Percentiles rank a stretch among this genome's conserved stretches.
phyloP scores from a whole-genome alignment of 2,888 invertebrate species.

The Campoletis raptor region DNA sequence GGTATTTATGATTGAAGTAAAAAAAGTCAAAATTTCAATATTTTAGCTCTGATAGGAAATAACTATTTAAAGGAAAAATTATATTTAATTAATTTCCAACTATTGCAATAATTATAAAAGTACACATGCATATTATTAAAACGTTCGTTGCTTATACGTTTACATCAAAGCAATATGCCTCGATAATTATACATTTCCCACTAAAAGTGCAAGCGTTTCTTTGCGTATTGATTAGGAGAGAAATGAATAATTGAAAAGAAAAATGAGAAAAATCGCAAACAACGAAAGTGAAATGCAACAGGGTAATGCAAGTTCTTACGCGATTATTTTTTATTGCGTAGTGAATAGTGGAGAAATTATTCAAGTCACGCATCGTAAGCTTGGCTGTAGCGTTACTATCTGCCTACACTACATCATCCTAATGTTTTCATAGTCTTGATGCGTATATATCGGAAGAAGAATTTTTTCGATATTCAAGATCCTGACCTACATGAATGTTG shows the following conservation, averaged over 20 bases:
- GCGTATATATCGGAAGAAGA: constrained; percentile 18
- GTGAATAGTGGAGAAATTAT: constrained; percentile 51
- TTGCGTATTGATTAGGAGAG: background rate
- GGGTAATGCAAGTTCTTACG: constrained; percentile 49
- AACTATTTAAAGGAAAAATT: background rate
- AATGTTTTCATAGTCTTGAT: constrained; percentile 20
- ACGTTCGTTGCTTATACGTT: background rate
- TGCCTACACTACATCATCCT: constrained; percentile 39
- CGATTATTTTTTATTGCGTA: constrained; percentile 60
- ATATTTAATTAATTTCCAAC: background rate
- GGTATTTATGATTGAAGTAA: background rate
- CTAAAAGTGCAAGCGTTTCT: constrained; percentile 55
- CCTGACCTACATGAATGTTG: constrained; percentile 39
- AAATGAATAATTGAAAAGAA: background rate
- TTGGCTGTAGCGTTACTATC: constrained; percentile 60
- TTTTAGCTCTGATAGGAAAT: background rate
- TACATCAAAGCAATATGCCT: constrained; percentile 21
- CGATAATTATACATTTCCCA: constrained; percentile 36
- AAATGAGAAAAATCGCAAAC: constrained; percentile 8
- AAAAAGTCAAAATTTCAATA: background rate
- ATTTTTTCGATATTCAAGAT: constrained; percentile 27
- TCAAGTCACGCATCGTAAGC: constrained; percentile 48
- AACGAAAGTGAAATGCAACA: constrained; percentile 62
- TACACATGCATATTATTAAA: background rate
- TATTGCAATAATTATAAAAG: background rate